Conservation (phyloP, 2,888 invertebrate species). For the Vannuccia rotundouncinata region DNA sequence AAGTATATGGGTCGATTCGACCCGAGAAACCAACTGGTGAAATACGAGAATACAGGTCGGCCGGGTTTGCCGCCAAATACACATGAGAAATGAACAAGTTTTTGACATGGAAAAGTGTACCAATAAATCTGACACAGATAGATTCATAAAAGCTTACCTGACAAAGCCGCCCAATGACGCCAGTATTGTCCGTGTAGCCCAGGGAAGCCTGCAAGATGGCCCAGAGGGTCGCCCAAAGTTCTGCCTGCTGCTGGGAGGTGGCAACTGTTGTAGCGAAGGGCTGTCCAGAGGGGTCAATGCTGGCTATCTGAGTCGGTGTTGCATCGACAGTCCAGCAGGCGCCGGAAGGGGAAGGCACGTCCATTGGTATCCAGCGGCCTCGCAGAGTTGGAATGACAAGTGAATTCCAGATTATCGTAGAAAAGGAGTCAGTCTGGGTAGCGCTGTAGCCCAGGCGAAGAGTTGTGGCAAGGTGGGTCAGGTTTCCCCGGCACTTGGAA, state of each 20-base stretch:
- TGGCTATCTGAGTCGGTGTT: neutral
- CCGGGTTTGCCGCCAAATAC: too few relatives aligned
- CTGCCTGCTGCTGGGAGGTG: neutral
- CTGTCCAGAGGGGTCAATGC: neutral
- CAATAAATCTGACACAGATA: neutral
- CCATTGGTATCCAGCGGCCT: neutral
- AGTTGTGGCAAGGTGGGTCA: neutral
- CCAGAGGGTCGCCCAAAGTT: neutral
- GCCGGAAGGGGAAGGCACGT: neutral
- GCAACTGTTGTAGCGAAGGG: neutral
- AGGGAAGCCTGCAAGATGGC: neutral
- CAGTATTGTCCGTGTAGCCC: neutral
- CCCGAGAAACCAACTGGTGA: too few relatives aligned
- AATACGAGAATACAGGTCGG: too few relatives aligned
- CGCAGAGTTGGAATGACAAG: neutral
- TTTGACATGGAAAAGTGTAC: neutral
- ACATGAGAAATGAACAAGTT: too few relatives aligned
- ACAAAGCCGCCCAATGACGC: neutral
- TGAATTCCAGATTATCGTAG: neutral
- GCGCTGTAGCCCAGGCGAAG: neutral
- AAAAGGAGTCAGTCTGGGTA: neutral
- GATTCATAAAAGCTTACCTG: neutral
- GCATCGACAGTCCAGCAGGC: neutral
- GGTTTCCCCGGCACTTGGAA: neutral
- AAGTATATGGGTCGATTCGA: too few relatives aligned